These are phyloP conservation scores for Drosophila bunnanda DNA, from an alignment of 2,888 invertebrate genomes.

Conservation along the genomic window DNA sequence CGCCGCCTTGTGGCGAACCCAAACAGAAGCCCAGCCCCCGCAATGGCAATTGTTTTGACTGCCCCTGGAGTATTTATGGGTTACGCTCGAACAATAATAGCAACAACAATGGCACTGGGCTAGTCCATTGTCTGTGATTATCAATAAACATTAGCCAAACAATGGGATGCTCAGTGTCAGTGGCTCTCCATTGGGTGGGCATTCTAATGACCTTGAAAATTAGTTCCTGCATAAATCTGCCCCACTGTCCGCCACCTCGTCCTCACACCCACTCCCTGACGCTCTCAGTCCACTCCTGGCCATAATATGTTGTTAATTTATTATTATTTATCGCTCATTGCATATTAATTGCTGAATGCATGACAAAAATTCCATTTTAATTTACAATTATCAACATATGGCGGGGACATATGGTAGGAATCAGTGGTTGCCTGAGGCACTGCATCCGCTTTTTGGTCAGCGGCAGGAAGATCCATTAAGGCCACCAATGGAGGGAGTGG, in stretches of 20 bases:
- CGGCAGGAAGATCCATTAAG: constrained; percentile 65
- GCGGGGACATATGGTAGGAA: constrained; percentile 30
- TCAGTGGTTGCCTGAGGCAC: constrained; percentile 35
- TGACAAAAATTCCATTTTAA: constrained; percentile 45
- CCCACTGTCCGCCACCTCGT: background rate
- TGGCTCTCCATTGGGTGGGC: constrained; percentile 57
- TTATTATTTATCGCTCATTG: constrained; percentile 75
- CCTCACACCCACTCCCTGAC: background rate
- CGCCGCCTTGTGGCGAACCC: constrained; percentile 24
- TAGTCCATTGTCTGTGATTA: constrained; percentile 73
- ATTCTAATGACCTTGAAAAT: constrained; percentile 84
- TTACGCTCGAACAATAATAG: constrained; percentile 66
- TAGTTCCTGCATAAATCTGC: constrained; percentile 74
- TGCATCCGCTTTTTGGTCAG: constrained; percentile 58
- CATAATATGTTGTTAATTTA: constrained; percentile 68
- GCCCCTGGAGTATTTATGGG: constrained; percentile 76
- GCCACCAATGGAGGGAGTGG: background rate
- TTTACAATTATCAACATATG: constrained; percentile 36
- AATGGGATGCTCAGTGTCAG: constrained; percentile 71
- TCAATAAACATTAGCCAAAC: constrained; percentile 77
- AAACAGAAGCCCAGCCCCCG: constrained; percentile 2
- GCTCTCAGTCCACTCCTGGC: background rate
- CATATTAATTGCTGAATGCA: constrained; percentile 66
- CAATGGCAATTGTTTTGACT: constrained; percentile 72
- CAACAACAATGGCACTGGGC: constrained; percentile 55